Base-by-base conservation (phyloP, 2,113 vertebrate genomes). In the Emydocephalus ijimae region DNA sequence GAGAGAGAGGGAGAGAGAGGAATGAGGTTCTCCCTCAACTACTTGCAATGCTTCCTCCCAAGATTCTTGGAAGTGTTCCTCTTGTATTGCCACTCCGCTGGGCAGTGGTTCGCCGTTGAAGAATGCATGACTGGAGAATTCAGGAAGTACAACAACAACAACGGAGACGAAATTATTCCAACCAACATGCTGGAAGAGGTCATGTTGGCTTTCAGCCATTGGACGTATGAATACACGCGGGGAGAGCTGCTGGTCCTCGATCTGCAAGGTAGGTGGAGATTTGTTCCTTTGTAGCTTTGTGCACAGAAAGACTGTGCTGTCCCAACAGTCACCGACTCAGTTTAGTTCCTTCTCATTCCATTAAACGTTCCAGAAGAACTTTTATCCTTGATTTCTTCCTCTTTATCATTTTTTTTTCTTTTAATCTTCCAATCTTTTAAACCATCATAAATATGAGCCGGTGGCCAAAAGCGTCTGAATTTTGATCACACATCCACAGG, bases 51-150 rank as follows among this genome's bases (percentile, higher is more conserved):
- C 0, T 93, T 18, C 90, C 96, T 93, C 54, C 74, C 91, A 93
- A 99, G 99, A 97, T 99, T 99, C 93, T 97, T 99, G 96, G 99
- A 99, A 97, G 99, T 99, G 94, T 99, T 98, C 94, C 97, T 99
- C 95, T 97, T 99, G 24, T 99, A 99, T 97, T 99, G 99, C 97
- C 99, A 99, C 95, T 99, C 99, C 88, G 99, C 99, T 50, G 99
- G 99, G 39, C 99, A 99, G 96, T 99, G 99, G 99, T 99, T 99
- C 94, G 99, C 99, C 10, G 99, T 99, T 89, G 99, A 99, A 95
- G 99, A 99, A 95, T 99, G 99, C 95, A 99, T 99, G 97, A 99
- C 98, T 0, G 99, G 99, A 89, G 99, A 99, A 96, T 99, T 99
- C 96, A 97, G 99, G 93, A 99, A 99, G 97, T 99, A 99, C 12